Conservation (phyloP, 2,797 vertebrate species). For the Pangasius djambal region DNA sequence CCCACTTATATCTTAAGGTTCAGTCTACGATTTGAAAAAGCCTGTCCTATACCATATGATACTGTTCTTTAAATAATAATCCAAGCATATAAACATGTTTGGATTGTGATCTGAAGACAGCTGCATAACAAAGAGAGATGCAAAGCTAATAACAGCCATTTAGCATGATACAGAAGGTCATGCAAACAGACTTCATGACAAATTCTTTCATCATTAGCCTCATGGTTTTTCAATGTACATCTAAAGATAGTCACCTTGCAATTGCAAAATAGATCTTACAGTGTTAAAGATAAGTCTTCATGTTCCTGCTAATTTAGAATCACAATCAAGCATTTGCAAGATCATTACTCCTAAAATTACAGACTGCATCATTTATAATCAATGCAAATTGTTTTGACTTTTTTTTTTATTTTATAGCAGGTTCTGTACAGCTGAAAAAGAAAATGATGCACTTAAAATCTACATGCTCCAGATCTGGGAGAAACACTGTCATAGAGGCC, state of each 20-base stretch:
- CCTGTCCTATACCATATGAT: neutral
- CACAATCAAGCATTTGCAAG: constrained; percentile 14
- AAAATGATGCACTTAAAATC: constrained; percentile 17
- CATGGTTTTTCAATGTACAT: neutral
- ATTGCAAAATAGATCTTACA: neutral
- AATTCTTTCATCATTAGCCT: neutral
- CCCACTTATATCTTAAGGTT: constrained; percentile 28
- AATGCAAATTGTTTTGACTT: constrained; percentile 3
- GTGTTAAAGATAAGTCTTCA: neutral
- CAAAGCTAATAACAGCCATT: constrained; percentile 1
- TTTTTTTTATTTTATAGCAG: neutral
- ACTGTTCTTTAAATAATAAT: neutral
- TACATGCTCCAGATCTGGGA: neutral
- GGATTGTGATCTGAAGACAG: neutral
- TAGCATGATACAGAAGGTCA: neutral
- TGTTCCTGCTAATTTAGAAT: constrained; percentile 25
- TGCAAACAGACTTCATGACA: neutral
- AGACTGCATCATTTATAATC: constrained; percentile 13
- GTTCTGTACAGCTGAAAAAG: neutral
- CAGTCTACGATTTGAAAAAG: neutral
- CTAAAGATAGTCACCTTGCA: constrained; percentile 17
- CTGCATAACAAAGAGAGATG: neutral
- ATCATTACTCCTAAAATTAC: neutral
- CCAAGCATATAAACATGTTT: neutral
- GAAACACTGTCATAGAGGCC: neutral